Evolutionary conservation across 2,888 invertebrate genomes (phyloP).

Genomic region (Dexiosoma caninum): DNA sequence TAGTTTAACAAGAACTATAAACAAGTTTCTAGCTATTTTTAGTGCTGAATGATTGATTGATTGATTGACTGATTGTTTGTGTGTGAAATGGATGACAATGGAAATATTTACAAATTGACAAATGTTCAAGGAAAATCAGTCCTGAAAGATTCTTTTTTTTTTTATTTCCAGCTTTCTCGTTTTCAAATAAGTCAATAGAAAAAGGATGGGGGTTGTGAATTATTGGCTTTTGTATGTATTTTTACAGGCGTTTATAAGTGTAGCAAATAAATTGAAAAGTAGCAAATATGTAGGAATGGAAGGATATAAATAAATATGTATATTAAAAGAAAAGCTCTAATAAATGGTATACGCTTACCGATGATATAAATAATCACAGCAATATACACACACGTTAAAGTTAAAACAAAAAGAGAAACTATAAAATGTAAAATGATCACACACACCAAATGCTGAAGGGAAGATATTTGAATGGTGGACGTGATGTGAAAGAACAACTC

Average conservation of each 20-base stretch:
- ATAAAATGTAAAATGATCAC: constrained; percentile 46
- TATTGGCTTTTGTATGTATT: constrained; percentile 17
- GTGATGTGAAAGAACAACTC: constrained; percentile 30
- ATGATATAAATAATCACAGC: constrained; percentile 57
- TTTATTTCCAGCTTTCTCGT: background rate
- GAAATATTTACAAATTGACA: constrained; percentile 28
- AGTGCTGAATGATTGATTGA: too few relatives aligned
- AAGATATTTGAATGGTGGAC: constrained; percentile 43
- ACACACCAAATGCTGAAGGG: constrained; percentile 56
- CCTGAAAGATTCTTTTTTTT: background rate
- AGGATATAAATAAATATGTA: constrained; percentile 12
- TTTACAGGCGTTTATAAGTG: constrained; percentile 30
- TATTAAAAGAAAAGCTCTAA: constrained; percentile 35
- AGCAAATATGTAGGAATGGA: constrained; percentile 23
- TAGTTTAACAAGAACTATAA: too few relatives aligned
- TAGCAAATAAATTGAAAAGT: background rate
- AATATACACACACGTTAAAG: constrained; percentile 50
- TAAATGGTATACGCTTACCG: constrained; percentile 57
- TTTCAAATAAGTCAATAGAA: background rate
- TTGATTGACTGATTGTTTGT: constrained; percentile 18
- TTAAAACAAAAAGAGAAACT: constrained; percentile 43
- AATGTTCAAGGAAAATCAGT: background rate
- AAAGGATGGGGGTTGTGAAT: background rate
- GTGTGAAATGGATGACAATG: constrained; percentile 13
- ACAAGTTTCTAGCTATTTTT: background rate